A percentile compares a stretch with the other conserved stretches of the same genome.
These are phyloP conservation scores for Hofmannophila pseudospretella DNA, from an alignment of 2,888 invertebrate genomes.

Conservation along the genomic window DNA sequence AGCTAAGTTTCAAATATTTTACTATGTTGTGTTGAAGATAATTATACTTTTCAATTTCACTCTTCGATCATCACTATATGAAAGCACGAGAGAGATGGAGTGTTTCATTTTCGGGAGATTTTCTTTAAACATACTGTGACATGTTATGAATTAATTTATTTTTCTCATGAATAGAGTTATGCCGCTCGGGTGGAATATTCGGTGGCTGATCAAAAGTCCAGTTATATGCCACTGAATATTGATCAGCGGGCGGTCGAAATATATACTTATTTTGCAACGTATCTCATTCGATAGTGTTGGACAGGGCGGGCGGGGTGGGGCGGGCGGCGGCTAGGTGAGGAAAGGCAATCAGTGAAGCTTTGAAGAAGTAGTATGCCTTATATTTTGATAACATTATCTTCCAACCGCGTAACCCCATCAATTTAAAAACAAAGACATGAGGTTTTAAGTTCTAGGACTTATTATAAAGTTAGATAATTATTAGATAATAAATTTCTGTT, in stretches of 20 bases:
- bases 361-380: constrained; percentile 7
- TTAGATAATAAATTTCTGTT: no score
- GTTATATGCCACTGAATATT: constrained; percentile 65
- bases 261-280: constrained; percentile 50
- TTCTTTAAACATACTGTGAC: no score
- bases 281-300: constrained; percentile 25
- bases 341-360: constrained; percentile 9
- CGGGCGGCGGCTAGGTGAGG: constrained; percentile 9
- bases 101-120: no score
- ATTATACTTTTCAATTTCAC: no score
- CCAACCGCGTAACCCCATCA: not conserved
- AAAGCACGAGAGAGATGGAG: no score
- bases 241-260: constrained; percentile 37
- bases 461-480: no score
- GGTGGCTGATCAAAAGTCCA: constrained; percentile 49
- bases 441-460: no score
- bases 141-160: constrained; percentile 2
- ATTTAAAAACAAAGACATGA: no score
- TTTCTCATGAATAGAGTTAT: not conserved
- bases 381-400: not conserved
- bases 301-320: constrained; percentile 17
- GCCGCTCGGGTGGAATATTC: constrained; percentile 25
- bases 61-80: no score
- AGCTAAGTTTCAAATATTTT: no score
- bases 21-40: no score